Evolutionary conservation across 2,888 invertebrate genomes (phyloP).

Genomic region (Poecilus cupreus): DNA sequence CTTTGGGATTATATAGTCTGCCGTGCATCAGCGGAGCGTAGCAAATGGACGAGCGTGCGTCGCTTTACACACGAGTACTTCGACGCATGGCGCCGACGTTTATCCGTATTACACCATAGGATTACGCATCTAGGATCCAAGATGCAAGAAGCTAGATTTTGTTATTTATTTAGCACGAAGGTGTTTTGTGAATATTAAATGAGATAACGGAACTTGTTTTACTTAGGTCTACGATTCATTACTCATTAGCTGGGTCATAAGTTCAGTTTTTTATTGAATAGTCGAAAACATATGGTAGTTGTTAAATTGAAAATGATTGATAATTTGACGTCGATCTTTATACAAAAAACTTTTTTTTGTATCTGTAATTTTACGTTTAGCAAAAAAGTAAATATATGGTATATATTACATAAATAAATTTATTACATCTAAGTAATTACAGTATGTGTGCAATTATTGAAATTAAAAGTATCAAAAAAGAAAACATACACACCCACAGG

Average conservation of each 20-base stretch:
- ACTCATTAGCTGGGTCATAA: conserved; percentile 20
- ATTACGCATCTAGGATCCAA: background rate
- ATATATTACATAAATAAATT: conserved; percentile 15
- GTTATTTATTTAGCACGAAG: conserved; percentile 18
- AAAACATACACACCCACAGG: background rate
- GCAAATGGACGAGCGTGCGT: conserved; percentile 45
- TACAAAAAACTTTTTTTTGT: background rate
- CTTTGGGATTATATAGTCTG: conserved; percentile 52
- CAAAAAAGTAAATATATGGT: background rate
- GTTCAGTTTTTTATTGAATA: conserved; percentile 18
- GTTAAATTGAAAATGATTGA: background rate
- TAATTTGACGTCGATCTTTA: background rate
- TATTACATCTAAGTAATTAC: background rate
- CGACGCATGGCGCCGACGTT: conserved; percentile 39
- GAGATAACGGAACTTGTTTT: conserved; percentile 20
- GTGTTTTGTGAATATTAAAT: conserved; percentile 6
- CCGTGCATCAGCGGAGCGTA: conserved; percentile 55
- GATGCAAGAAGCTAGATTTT: background rate
- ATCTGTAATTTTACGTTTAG: background rate
- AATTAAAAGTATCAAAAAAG: conserved; percentile 15
- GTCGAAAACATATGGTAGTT: background rate
- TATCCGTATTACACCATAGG: background rate
- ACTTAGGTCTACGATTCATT: background rate
- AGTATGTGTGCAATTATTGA: background rate
- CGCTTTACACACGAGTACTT: conserved; percentile 43